Conservation (phyloP, 2,888 invertebrate species). For the Coelinius sp. region DNA sequence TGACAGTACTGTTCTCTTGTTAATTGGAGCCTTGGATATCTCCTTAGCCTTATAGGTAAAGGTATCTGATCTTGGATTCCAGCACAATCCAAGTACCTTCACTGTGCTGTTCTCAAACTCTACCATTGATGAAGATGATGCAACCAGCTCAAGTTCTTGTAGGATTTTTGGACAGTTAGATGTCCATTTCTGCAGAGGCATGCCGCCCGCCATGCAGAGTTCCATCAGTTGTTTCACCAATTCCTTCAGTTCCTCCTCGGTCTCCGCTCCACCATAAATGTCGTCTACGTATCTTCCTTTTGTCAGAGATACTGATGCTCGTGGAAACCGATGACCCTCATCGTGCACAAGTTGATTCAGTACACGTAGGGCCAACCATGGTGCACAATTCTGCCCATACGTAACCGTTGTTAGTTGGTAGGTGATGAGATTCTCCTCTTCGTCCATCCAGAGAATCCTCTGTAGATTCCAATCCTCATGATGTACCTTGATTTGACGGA, state of each 20-base stretch:
- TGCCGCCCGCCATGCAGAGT: conserved; percentile 28
- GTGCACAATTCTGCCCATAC: conserved; percentile 35
- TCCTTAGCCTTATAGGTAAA: too few species aligned
- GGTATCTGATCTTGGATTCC: conserved; percentile 26
- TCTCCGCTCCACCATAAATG: conserved; percentile 32
- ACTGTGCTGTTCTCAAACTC: background rate
- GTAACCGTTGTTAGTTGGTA: conserved; percentile 39
- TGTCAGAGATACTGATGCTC: too few species aligned
- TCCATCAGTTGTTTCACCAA: conserved; percentile 1
- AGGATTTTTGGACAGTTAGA: conserved; percentile 19
- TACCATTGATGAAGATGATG: background rate
- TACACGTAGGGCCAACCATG: conserved; percentile 34
- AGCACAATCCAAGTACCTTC: conserved; percentile 27
- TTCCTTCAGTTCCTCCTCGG: background rate
- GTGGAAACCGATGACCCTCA: background rate
- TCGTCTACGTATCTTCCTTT: too few species aligned
- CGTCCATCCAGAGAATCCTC: conserved; percentile 29
- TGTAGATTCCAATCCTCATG: conserved; percentile 27
- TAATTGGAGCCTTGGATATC: too few species aligned
- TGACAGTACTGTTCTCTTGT: conserved; percentile 32
- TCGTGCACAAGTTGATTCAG: background rate
- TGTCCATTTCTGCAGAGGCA: conserved; percentile 35
- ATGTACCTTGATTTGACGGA: conserved; percentile 24
- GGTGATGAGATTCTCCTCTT: background rate
- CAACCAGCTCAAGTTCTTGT: background rate